phyloP scores from a whole-genome alignment of 2,113 vertebrate species.

The Boleophthalmus pectinirostris region DNA sequence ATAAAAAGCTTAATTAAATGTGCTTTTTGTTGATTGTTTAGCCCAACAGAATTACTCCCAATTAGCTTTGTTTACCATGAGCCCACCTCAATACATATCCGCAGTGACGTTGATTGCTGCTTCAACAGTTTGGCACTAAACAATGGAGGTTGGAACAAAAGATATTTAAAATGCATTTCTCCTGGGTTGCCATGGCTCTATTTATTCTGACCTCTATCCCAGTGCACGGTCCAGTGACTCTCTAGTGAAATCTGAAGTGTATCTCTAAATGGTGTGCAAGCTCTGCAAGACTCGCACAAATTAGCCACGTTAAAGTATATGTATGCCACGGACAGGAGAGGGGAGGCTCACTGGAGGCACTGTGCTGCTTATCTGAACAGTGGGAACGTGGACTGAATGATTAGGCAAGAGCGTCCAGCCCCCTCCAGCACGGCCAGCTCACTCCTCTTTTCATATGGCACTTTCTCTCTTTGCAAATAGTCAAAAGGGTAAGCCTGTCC shows the following conservation, averaged over 20 bases:
- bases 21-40: constrained; percentile 16
- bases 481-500: constrained; percentile 73
- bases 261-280: constrained; percentile 75
- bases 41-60: constrained; percentile 25
- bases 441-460: constrained; percentile 46
- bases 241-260: constrained; percentile 70
- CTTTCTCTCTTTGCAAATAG: constrained; percentile 50
- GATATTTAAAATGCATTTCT: constrained; percentile 55
- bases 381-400: constrained; percentile 75
- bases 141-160: constrained; percentile 49
- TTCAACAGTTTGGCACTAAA: constrained; percentile 42
- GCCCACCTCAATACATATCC: constrained; percentile 18
- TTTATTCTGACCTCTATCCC: constrained; percentile 61
- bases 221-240: constrained; percentile 40
- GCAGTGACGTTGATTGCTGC: constrained; percentile 31
- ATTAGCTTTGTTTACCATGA: constrained; percentile 30
- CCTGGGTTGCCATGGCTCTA: constrained; percentile 46
- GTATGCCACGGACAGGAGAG: constrained; percentile 54
- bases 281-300: constrained; percentile 68
- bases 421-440: constrained; percentile 51
- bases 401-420: constrained; percentile 50
- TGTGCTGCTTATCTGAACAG: constrained; percentile 75
- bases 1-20: constrained; percentile 42
- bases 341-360: constrained; percentile 71
- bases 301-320: constrained; percentile 71